Conservation (phyloP, 2,888 invertebrate species). For the Conchocele bisecta region DNA sequence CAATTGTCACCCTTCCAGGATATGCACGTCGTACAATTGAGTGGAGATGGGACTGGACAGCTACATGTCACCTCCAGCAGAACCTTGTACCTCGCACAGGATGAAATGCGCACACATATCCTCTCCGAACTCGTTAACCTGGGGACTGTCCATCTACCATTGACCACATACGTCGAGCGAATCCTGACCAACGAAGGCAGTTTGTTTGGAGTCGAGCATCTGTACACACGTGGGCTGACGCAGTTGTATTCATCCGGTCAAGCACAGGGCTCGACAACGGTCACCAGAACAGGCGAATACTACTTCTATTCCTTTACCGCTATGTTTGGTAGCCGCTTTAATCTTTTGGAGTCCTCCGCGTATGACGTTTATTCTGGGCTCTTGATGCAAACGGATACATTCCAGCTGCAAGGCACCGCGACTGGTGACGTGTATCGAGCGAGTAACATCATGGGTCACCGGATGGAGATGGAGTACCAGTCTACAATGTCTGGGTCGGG, state of each 20-base stretch:
- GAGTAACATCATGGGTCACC: conserved; percentile 40
- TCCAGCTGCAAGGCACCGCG: conserved; percentile 56
- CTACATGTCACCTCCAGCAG: conserved; percentile 44
- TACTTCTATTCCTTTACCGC: conserved; percentile 61
- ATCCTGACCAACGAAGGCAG: conserved; percentile 51
- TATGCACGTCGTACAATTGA: conserved; percentile 48
- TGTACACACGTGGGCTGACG: conserved; percentile 57
- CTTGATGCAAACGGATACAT: conserved; percentile 34
- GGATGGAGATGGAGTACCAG: conserved; percentile 60
- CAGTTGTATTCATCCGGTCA: conserved; percentile 54
- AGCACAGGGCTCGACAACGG: conserved; percentile 31
- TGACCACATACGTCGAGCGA: conserved; percentile 55
- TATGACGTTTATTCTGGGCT: conserved; percentile 39
- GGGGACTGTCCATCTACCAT: conserved; percentile 54
- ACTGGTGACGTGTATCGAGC: conserved; percentile 42
- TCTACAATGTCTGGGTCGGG: conserved; percentile 53
- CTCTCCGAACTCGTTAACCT: conserved; percentile 50
- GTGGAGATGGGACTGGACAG: conserved; percentile 63
- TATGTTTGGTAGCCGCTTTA: conserved; percentile 50
- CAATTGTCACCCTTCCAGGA: conserved; percentile 39
- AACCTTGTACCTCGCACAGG: conserved; percentile 46
- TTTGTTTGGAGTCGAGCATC: conserved; percentile 62
- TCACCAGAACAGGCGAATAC: conserved; percentile 38
- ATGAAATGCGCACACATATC: conserved; percentile 51
- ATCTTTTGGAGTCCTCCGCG: conserved; percentile 33